Percentiles rank a stretch among this genome's conserved stretches.
These are phyloP conservation scores for Streptopelia turtur DNA, from an alignment of 2,797 vertebrate genomes.

Conservation along the genomic window DNA sequence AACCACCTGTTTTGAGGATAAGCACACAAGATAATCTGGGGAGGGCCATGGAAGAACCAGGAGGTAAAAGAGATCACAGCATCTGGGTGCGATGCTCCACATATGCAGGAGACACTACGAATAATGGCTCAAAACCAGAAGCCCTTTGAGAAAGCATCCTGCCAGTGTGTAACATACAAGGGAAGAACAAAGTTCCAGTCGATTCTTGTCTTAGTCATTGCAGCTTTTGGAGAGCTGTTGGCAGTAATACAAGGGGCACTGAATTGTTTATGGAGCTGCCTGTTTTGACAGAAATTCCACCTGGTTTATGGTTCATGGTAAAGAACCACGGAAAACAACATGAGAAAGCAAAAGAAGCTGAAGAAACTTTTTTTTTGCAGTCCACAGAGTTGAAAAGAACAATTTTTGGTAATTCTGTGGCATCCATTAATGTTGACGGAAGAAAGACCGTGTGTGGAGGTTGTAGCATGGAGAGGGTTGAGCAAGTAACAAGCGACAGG, in stretches of 20 bases:
- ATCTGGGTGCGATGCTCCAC: background rate
- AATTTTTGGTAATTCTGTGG: background rate
- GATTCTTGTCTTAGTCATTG: background rate
- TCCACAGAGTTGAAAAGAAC: background rate
- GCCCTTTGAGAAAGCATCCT: background rate
- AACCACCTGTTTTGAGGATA: background rate
- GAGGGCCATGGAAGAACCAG: background rate
- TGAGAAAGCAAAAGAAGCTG: background rate
- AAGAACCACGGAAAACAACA: background rate
- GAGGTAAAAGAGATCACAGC: background rate
- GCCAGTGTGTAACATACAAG: background rate
- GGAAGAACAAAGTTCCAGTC: background rate
- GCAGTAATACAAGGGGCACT: background rate
- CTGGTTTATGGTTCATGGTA: background rate
- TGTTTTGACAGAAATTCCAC: background rate
- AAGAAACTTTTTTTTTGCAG: background rate
- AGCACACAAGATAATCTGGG: background rate
- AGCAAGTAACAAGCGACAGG: too few relatives aligned
- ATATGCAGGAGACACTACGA: background rate
- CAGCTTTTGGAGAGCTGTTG: background rate
- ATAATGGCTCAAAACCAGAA: background rate
- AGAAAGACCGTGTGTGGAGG: fast-evolving
- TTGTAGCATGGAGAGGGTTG: too few relatives aligned
- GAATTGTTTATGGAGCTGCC: background rate
- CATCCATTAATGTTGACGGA: background rate